Percentiles rank a stretch among this genome's conserved stretches.
Evolutionary conservation across 2,888 invertebrate genomes (phyloP).

Genomic region (Rotaria socialis): DNA sequence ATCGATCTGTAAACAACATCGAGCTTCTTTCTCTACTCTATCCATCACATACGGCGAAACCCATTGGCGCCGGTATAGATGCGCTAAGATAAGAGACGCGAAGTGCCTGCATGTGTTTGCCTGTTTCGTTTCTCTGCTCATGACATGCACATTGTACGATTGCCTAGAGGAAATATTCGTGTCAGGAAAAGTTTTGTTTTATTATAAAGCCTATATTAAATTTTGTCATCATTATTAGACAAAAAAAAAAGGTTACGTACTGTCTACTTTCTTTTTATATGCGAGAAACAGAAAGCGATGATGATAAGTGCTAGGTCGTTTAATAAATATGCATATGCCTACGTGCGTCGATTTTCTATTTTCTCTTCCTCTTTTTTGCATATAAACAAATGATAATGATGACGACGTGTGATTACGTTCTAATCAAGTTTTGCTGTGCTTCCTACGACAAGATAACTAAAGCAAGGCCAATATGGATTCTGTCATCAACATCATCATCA

Average conservation of each 20-base stretch:
- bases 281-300: background rate
- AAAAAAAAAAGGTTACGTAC: background rate
- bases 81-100: background rate
- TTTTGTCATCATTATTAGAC: background rate
- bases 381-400: conserved; percentile 3
- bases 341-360: background rate
- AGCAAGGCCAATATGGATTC: conserved; percentile 5
- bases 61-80: background rate
- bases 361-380: background rate
- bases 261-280: background rate
- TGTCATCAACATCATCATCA: background rate
- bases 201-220: background rate
- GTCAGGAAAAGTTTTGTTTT: background rate
- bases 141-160: background rate
- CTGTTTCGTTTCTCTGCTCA: conserved; percentile 8
- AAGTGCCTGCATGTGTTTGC: background rate
- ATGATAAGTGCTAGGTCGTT: background rate
- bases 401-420: conserved; percentile 18
- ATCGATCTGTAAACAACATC: conserved; percentile 25
- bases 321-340: background rate
- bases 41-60: background rate
- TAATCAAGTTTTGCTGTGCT: background rate
- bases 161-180: background rate
- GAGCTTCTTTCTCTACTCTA: background rate
- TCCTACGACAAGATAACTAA: background rate